Percentiles rank a stretch among this genome's conserved stretches.
phyloP scores from a whole-genome alignment of 1,140 invertebrate species.

The Nasonia vitripennis region DNA sequence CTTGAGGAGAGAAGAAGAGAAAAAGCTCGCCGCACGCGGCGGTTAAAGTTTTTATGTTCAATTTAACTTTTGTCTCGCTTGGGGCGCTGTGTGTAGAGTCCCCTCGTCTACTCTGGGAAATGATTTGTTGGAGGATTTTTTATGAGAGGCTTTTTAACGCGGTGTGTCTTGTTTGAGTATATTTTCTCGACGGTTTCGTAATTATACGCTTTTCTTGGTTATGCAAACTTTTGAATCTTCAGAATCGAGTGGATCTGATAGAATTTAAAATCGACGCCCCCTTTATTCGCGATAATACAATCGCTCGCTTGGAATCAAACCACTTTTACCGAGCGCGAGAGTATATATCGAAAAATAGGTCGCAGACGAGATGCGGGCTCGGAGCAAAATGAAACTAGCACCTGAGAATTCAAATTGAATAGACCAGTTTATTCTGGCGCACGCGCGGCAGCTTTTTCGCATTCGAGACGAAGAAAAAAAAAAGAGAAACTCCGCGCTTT shows the following conservation, averaged over 20 bases:
- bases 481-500: not conserved
- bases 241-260: no score
- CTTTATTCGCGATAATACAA: not conserved
- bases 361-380: not conserved
- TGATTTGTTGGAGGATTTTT: not conserved
- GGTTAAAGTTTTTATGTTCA: slow-evolving; percentile 12
- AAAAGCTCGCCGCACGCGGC: not conserved
- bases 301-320: slow-evolving; percentile 8
- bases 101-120: not conserved
- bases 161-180: no score
- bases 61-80: slow-evolving; percentile 1
- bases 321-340: not conserved
- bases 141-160: no score
- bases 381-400: slow-evolving; percentile 4
- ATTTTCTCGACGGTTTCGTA: no score
- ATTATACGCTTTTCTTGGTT: no score
- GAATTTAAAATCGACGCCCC: not conserved
- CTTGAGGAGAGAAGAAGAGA: not conserved
- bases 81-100: not conserved
- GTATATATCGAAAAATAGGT: not conserved
- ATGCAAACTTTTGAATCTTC: not conserved
- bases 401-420: slow-evolving; percentile 40
- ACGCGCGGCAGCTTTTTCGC: not conserved
- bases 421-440: slow-evolving; percentile 34
- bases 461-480: not conserved